Base-by-base conservation (phyloP, 2,797 vertebrate genomes). In the Callimico goeldii region DNA sequence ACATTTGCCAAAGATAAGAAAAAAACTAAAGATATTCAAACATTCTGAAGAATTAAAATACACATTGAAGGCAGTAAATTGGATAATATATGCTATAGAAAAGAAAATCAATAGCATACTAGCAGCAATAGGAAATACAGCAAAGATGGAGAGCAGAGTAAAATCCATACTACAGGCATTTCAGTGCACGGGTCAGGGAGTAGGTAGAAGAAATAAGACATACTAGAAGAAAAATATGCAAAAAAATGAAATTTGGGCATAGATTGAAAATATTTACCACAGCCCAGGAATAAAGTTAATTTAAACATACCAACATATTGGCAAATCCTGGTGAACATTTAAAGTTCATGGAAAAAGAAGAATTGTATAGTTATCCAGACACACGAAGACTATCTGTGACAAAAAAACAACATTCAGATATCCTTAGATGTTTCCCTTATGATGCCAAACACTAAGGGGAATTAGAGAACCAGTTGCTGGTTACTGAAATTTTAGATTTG, bases 31-130 rank as follows among this genome's bases (percentile, higher is more conserved):
- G 14, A 58, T 61, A 70, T 33, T 73, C 36, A 75, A 19, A 33
- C 10, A 50, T 85, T 94, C 52, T n/a, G 20, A 75, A 95, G 22
- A 94, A 82, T 87, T 79, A 82, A 93, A 76, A 70, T 36, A 26
- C 1, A 93, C 11, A 57, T 13, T 11, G 22, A 58, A 57, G 36
- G 17, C 11, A 77, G 48, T n/a, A 76, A 57, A 41, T 33, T n/a
- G 39, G 93, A 58, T 41, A 86, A 46, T 39, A 55, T 13, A 73
- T 80, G 17, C 20, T 88, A 1, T 11, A 77, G 67, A 94, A 85
- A 83, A 72, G 64, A 84, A 89, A 88, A 67, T 46, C 14, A 75
- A 0, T 22, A 48, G n/a, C 20, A 70, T 73, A 81, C 33, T n/a
- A 85, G 46, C 15, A 50, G 57, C 10, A 89, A 41, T 28, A 58